Conservation (phyloP, 2,797 vertebrate species). For the Pitangus sulphuratus region DNA sequence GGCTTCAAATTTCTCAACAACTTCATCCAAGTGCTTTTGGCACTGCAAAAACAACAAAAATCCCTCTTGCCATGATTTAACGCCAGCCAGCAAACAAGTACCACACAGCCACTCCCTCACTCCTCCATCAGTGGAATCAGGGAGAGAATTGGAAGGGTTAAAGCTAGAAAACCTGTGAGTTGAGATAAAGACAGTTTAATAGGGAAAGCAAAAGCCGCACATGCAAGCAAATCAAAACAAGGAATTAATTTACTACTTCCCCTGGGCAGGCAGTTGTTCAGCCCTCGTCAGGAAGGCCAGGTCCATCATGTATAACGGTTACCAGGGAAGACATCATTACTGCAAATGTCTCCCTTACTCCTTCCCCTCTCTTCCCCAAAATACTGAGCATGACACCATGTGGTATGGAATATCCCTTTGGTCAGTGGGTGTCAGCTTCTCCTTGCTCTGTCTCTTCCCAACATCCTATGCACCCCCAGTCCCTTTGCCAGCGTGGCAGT, state of each 20-base stretch:
- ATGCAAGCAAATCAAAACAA: not conserved
- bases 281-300: not conserved
- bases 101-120: accelerated
- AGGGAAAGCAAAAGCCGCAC: not conserved
- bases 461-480: not conserved
- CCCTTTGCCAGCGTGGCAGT: not conserved
- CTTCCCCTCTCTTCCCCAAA: not conserved
- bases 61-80: not conserved
- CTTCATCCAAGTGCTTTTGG: not conserved
- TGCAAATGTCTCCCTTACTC: not conserved
- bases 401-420: too few relatives aligned
- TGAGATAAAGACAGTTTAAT: not conserved
- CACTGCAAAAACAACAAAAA: not conserved
- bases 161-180: not conserved
- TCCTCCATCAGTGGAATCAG: not conserved
- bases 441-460: not conserved
- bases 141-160: not conserved
- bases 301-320: accelerated
- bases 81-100: not conserved
- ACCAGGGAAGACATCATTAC: not conserved
- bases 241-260: not conserved
- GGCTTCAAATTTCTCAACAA: not conserved
- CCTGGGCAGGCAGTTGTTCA: not conserved
- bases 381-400: not conserved
- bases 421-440: not conserved